A percentile compares a stretch with the other conserved stretches of the same genome.
Conservation (phyloP, 2,113 vertebrate genomes). For the Nanorana parkeri region DNA sequence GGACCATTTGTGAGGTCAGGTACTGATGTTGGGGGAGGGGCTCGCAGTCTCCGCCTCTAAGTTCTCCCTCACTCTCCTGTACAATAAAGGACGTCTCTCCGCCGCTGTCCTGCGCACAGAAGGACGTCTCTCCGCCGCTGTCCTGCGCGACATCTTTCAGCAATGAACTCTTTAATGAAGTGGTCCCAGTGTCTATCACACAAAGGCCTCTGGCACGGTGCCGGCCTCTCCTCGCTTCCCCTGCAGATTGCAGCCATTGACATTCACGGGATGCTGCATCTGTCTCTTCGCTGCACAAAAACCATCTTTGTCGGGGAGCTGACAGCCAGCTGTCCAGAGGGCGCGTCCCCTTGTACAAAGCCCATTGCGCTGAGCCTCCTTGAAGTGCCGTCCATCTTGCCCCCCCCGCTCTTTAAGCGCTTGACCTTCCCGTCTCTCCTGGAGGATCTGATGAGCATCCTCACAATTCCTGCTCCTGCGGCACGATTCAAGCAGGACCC, state of each 20-base stretch:
- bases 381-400: background rate
- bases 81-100: no score
- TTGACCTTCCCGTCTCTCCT: background rate
- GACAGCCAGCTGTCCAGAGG: conserved; percentile 14
- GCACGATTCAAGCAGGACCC: no score
- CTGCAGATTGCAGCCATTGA: background rate
- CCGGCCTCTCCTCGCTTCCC: background rate
- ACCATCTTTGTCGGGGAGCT: conserved; percentile 16
- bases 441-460: background rate
- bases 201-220: background rate
- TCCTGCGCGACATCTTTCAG: no score
- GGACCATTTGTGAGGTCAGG: no score
- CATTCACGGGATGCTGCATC: background rate
- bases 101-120: no score
- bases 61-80: no score
- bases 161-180: background rate
- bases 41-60: no score
- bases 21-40: no score
- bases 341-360: background rate
- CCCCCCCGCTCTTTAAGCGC: background rate
- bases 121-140: no score
- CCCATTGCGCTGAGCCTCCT: background rate
- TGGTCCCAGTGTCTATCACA: conserved; percentile 1
- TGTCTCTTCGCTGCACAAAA: background rate
- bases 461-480: background rate